Conservation (phyloP, 2,888 invertebrate species). For the Desoria tigrina region DNA sequence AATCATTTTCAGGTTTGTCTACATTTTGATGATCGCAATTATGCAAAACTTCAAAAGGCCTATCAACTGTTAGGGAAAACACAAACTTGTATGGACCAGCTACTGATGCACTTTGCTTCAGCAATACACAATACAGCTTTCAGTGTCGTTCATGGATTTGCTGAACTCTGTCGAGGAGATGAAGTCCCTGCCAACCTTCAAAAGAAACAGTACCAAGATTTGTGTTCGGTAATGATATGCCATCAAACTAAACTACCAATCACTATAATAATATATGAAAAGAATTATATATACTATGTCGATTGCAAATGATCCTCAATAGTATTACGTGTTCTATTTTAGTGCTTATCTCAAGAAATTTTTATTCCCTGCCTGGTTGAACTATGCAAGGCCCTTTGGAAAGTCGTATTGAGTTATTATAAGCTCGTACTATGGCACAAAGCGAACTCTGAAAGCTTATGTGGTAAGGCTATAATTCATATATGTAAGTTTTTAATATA, state of each 20-base stretch:
- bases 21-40: conserved; percentile 75
- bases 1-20: conserved; percentile 62
- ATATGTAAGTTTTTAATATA: no score
- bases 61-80: conserved; percentile 87
- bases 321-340: conserved; percentile 49
- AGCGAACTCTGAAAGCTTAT: conserved; percentile 5
- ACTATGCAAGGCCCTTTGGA: conserved; percentile 82
- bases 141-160: conserved; percentile 64
- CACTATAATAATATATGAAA: conserved; percentile 3
- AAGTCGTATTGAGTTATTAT: conserved; percentile 77
- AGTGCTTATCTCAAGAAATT: conserved; percentile 63
- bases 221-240: conserved; percentile 66
- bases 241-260: conserved; percentile 7
- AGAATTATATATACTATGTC: background rate
- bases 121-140: conserved; percentile 81
- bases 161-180: conserved; percentile 60
- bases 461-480: conserved; percentile 15
- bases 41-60: conserved; percentile 80
- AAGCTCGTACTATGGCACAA: conserved; percentile 74
- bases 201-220: conserved; percentile 76
- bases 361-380: conserved; percentile 77
- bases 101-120: conserved; percentile 92
- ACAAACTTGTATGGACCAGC: conserved; percentile 87
- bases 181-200: conserved; percentile 59
- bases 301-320: conserved; percentile 15